These are phyloP conservation scores for Pluvianellus socialis DNA, from an alignment of 2,113 vertebrate species.

Conservation along the genomic window DNA sequence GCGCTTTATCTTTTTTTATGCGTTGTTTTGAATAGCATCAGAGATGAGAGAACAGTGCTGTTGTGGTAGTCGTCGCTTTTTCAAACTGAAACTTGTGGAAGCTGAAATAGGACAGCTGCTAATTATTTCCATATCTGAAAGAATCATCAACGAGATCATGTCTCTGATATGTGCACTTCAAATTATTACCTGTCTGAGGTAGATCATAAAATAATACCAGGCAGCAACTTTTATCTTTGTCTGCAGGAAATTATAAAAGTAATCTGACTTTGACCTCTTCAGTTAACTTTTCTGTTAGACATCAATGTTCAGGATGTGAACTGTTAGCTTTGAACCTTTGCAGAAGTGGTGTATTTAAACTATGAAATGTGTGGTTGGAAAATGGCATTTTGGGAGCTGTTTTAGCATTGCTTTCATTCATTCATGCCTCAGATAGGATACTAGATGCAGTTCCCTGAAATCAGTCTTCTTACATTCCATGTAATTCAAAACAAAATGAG, in stretches of 20 bases:
- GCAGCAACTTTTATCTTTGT: not conserved
- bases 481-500: not conserved
- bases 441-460: not conserved
- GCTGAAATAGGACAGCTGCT: constrained; percentile 25
- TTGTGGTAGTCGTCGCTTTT: not conserved
- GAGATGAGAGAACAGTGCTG: not conserved
- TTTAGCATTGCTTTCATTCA: not conserved
- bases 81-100: not conserved
- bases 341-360: not conserved
- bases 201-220: not conserved
- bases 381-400: not conserved
- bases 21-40: not conserved
- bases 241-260: not conserved
- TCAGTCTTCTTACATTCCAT: not conserved
- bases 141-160: not conserved
- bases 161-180: not conserved
- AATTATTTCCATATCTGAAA: not conserved
- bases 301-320: not conserved
- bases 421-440: not conserved
- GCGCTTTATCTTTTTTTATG: not conserved
- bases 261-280: constrained; percentile 21
- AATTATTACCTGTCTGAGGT: not conserved
- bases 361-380: not conserved
- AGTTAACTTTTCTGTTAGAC: not conserved
- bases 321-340: constrained; percentile 3